Evolutionary conservation across 2,888 invertebrate genomes (phyloP), one percentile per base, ranked within the genome.

Genomic region (Sesia bembeciformis): DNA sequence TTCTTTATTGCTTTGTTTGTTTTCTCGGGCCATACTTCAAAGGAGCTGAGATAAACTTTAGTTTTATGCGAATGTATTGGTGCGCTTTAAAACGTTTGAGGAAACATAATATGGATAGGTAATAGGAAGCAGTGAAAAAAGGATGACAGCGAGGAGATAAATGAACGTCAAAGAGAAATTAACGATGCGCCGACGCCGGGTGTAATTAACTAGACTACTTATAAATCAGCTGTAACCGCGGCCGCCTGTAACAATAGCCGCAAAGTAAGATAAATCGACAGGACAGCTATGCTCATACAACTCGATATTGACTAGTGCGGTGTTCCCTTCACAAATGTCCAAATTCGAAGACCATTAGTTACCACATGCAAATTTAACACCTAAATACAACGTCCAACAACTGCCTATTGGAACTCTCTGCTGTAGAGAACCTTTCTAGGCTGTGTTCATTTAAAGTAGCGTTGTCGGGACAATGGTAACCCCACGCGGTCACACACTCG

Each of bases 1-100:
- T 86, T 82, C 88, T 89, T 88, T 88, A 88, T 88, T 87, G 81
- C 86, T 86, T 81, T 87, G 88, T 89, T 89, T 88, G 87, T 87
- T 88, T 88, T 86, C 88, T 85, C 78, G 76, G 81, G 73, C 81
- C 78, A 78, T 80, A 85, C 88, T 87, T 88, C 88, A 89, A 89
- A 89, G 88, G 78, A 74, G 78, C 74, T 70, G 81, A 86, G 86
- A 88, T 88, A 88, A 86, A 84, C 76, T 80, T 74, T 73, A 84
- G 76, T 84, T 86, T 84, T 83, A 85, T 84, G 85, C 82, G 84
- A 82, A 81, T 78, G 70, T 80, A 81, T 84, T 84, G 46, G 46
- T 23, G 46, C 8, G 8, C 7, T 46, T 46, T 46, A 46, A 46
- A 46, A 38, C 38, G 38, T 50, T 39, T 50, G 23, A 39, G 23